Conservation (phyloP, 2,797 vertebrate genomes). For the Onychomys leucogaster region DNA sequence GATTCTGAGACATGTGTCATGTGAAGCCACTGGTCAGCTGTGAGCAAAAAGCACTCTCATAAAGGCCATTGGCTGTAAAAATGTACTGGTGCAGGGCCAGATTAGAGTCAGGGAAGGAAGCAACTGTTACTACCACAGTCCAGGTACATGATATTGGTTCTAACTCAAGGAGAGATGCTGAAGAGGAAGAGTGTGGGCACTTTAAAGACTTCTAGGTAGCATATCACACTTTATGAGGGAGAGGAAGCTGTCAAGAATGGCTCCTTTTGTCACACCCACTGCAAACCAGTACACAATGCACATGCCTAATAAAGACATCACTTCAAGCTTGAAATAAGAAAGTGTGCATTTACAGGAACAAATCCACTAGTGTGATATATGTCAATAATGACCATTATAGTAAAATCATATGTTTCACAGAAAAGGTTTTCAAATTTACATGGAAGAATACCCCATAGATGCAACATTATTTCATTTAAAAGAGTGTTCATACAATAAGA, state of each 20-base stretch:
- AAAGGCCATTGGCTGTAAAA: background rate
- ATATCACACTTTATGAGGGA: background rate
- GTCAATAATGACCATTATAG: background rate
- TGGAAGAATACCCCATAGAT: background rate
- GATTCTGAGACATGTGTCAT: background rate
- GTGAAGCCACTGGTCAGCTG: background rate
- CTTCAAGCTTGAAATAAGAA: background rate
- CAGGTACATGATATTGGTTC: background rate
- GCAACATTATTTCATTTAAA: constrained; percentile 40
- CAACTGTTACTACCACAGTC: background rate
- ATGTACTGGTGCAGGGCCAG: background rate
- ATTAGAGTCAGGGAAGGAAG: background rate
- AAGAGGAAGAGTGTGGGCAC: background rate
- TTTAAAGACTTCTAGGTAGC: background rate
- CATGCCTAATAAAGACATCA: background rate
- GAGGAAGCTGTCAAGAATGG: background rate
- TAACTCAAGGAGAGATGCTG: background rate
- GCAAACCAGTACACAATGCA: background rate
- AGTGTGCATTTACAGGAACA: background rate
- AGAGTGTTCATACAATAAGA: background rate
- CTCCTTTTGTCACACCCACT: background rate
- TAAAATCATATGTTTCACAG: background rate
- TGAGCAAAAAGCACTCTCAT: background rate
- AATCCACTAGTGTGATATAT: background rate
- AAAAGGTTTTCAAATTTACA: background rate